Percentiles rank a stretch among this genome's conserved stretches.
Conservation (phyloP, 2,113 vertebrate genomes). For the Archilochus colubris region DNA sequence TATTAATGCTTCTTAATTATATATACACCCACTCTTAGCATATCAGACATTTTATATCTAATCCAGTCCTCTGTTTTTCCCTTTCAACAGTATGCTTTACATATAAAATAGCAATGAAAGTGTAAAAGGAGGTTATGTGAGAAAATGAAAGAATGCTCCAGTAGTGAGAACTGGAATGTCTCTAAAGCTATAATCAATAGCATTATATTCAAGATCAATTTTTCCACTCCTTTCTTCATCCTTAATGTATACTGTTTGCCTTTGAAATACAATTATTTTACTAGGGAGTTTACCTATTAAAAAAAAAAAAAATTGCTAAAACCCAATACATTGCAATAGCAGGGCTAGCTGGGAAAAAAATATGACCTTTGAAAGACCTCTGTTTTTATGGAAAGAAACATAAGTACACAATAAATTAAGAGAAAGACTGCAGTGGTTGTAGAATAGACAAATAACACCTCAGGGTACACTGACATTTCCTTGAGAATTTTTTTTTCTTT, state of each 20-base stretch:
- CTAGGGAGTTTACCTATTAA: background rate
- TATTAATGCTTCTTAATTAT: background rate
- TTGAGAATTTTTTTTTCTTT: background rate
- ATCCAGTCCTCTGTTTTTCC: background rate
- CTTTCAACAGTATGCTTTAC: background rate
- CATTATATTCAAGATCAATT: background rate
- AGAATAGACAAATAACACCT: background rate
- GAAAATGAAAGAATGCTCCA: background rate
- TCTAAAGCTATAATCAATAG: background rate
- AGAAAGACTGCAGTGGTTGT: background rate
- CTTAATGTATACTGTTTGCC: background rate
- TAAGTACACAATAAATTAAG: background rate
- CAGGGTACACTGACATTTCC: background rate
- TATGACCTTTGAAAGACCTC: background rate
- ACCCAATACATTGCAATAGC: background rate
- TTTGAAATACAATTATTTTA: background rate
- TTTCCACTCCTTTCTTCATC: background rate
- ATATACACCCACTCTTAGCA: background rate
- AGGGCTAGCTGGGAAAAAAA: background rate
- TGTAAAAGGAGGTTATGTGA: background rate
- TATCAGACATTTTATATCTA: background rate
- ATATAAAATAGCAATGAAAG: background rate
- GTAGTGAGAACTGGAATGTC: background rate
- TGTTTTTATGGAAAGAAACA: background rate
- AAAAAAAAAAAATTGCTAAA: background rate